Base-by-base conservation (phyloP, 2,797 vertebrate species). In the Xenopus petersii region DNA sequence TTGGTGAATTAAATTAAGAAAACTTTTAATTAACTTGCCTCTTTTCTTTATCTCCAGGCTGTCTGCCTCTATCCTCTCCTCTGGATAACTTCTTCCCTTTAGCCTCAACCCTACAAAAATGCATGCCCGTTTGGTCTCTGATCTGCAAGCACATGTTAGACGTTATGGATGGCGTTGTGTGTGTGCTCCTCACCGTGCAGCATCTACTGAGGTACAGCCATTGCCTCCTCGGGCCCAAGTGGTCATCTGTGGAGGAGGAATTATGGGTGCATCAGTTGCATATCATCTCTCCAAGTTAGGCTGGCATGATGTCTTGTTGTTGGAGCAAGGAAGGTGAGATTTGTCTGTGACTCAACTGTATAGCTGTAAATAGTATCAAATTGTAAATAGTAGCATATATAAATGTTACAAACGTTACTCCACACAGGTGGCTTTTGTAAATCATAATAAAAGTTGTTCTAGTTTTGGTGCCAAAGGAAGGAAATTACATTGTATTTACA, bases 261-360 rank as follows among this genome's bases (percentile, higher is more conserved):
- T 99, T 42, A 89, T 93, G 80, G 97, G 98, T 16, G 94, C 96
- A 0, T 99, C 98, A 0, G 96, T 99, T 73, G 97, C 98, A 0
- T 99, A 98, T 84, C 98, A 99, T 80, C 93, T 99, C 24, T 93
- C 96, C 81, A 96, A 94, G 80, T 89, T 99, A 82, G 97, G 97
- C 1, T 98, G 95, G 96, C 96, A 92, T 49, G 95, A 98, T 69
- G 82, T 99, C 12, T 88, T 99, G 42, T 88, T 99, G 15, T 84
- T 99, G 80, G 98, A 99, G 80, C 98, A 99, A 89, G 98, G 98
- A 85, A 96, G 98, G 98, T 99, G 85, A 93, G 88, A 36, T 42
- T 64, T 11, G 8, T 64, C 1, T 46, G 36, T 42, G 36, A 5
- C 36, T 42, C 36, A 42, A 30, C 26, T 30, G 26, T 42, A 5